Evolutionary conservation across 1,140 invertebrate species (phyloP).

Genomic region (Zaprionus ghesquierei): DNA sequence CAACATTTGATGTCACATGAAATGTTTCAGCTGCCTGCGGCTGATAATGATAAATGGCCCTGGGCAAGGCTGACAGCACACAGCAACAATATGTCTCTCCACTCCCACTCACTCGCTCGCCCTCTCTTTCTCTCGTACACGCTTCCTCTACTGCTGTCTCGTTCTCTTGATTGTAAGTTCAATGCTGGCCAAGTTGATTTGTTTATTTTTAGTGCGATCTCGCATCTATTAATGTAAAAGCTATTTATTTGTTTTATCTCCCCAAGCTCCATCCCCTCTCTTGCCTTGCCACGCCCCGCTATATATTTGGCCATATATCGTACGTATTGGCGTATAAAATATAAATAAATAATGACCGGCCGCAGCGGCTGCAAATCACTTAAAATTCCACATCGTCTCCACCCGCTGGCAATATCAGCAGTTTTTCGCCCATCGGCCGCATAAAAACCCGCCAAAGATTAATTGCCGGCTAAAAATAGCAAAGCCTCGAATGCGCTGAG

Average conservation of each 20-base stretch:
- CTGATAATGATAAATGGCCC: constrained; percentile 72
- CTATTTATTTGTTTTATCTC: constrained; percentile 38
- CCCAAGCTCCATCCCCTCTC: neutral
- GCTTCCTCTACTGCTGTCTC: neutral
- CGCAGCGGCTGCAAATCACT: constrained; percentile 65
- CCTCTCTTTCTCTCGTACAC: neutral
- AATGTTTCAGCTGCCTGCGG: constrained; percentile 61
- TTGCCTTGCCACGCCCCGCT: neutral
- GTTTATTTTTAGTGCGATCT: constrained; percentile 53
- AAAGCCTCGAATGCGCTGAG: constrained; percentile 13
- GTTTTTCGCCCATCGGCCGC: constrained; percentile 2
- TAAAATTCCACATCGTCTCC: constrained; percentile 61
- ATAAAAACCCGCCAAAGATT: constrained; percentile 39
- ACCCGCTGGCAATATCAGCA: constrained; percentile 21
- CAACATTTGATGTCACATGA: constrained; percentile 59
- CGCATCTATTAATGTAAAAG: constrained; percentile 53
- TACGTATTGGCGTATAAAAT: constrained; percentile 19
- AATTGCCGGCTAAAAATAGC: constrained; percentile 66
- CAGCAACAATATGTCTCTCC: neutral
- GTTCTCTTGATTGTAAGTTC: constrained; percentile 54
- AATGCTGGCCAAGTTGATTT: constrained; percentile 54
- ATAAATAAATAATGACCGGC: constrained; percentile 67
- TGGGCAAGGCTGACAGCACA: constrained; percentile 17
- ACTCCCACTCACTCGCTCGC: neutral
- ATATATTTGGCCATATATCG: neutral